phyloP scores from a whole-genome alignment of 2,113 vertebrate species.

The Corythaixoides concolor region DNA sequence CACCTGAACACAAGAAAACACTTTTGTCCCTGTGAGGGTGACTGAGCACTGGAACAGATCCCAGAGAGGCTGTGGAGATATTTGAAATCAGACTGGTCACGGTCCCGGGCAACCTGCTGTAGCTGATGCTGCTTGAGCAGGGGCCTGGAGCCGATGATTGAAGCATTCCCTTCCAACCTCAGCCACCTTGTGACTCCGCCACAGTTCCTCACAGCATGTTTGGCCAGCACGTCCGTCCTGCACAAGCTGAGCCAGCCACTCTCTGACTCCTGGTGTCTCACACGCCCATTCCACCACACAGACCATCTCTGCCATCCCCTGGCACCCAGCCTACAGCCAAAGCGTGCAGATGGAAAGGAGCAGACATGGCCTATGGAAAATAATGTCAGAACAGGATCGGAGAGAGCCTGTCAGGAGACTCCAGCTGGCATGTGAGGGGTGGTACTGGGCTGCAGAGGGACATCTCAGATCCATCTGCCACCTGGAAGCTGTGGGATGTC shows the following conservation, averaged over 20 bases:
- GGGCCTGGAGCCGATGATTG: no score
- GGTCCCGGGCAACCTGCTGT: not conserved
- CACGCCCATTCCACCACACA: no score
- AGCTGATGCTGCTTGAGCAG: not conserved
- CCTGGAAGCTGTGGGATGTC: not conserved
- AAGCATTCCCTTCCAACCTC: not conserved
- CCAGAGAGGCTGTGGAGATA: not conserved
- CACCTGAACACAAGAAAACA: not conserved
- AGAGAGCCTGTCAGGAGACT: not conserved
- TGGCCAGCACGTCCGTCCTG: not conserved
- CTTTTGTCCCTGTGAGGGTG: not conserved
- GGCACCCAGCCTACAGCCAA: not conserved
- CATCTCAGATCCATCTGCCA: not conserved
- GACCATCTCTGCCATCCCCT: not conserved
- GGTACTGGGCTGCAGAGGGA: not conserved
- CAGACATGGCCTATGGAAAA: not conserved
- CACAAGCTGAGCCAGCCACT: not conserved
- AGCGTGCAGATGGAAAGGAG: not conserved
- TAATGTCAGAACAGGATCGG: not conserved
- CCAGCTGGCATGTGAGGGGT: not conserved
- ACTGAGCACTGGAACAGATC: not conserved
- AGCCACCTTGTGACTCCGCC: not conserved
- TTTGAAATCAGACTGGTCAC: not conserved
- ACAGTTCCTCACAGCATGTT: not conserved
- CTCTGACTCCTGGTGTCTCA: not conserved